phyloP scores from a whole-genome alignment of 2,888 invertebrate species.

The Bellardia bayeri region DNA sequence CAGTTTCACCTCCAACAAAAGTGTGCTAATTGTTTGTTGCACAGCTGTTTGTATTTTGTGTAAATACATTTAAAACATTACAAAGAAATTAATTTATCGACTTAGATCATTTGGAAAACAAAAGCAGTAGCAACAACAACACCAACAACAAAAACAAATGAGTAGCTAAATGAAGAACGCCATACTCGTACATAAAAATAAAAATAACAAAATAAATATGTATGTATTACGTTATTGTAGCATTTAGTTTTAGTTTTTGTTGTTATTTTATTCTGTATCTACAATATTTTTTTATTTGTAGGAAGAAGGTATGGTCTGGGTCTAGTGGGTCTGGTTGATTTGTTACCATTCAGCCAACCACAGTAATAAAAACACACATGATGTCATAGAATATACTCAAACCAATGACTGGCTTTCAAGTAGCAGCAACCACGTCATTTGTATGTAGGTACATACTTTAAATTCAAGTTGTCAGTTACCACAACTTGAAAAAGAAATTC shows the following conservation, averaged over 20 bases:
- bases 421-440: not conserved
- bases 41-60: not conserved
- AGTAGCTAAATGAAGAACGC: slow-evolving; percentile 22
- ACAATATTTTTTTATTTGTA: slow-evolving; percentile 10
- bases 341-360: slow-evolving; percentile 61
- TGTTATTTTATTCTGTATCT: not conserved
- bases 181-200: slow-evolving; percentile 8
- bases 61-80: slow-evolving; percentile 32
- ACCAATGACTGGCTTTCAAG: slow-evolving; percentile 1
- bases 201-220: slow-evolving; percentile 11
- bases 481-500: too few species aligned
- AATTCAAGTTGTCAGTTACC: not conserved
- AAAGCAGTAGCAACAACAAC: slow-evolving; percentile 1
- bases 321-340: slow-evolving; percentile 41
- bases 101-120: slow-evolving; percentile 56
- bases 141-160: slow-evolving; percentile 11
- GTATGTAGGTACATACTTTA: not conserved
- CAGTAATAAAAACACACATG: slow-evolving; percentile 30
- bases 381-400: slow-evolving; percentile 58
- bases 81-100: slow-evolving; percentile 52
- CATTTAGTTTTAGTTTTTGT: not conserved
- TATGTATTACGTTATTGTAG: slow-evolving; percentile 2
- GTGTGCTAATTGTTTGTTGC: not conserved
- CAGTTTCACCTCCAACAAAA: not conserved
- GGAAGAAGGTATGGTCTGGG: slow-evolving; percentile 52